Conservation (phyloP, 2,797 vertebrate genomes). For the Acanthis flammea region DNA sequence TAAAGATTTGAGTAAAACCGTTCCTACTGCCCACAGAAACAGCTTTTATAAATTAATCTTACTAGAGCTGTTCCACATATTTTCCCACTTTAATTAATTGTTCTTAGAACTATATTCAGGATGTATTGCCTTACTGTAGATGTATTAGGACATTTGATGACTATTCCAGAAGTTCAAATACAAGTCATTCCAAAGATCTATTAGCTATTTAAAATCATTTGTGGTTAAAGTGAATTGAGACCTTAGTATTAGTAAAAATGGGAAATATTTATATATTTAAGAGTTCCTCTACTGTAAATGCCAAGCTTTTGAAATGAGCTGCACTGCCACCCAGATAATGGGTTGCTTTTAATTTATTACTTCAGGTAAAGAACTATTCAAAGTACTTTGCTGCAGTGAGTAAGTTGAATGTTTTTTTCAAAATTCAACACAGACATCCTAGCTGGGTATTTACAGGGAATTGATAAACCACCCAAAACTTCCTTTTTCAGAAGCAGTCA, state of each 20-base stretch:
- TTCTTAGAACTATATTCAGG: neutral
- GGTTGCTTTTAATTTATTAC: constrained; percentile 10
- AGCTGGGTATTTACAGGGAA: neutral
- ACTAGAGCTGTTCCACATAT: neutral
- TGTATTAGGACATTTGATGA: neutral
- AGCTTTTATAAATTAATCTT: neutral
- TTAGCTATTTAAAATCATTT: neutral
- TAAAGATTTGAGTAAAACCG: neutral
- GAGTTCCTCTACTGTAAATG: neutral
- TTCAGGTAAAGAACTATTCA: neutral
- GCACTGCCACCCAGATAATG: neutral
- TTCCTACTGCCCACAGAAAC: neutral
- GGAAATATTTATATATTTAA: neutral
- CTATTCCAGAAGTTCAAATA: neutral
- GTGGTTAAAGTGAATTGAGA: neutral
- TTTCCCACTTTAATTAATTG: neutral
- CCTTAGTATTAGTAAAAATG: neutral
- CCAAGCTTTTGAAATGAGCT: neutral
- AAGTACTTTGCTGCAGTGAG: neutral
- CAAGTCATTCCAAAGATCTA: constrained; percentile 4
- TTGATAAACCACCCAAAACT: neutral
- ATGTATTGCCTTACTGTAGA: neutral
- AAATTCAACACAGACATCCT: neutral
- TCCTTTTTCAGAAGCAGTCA: neutral
- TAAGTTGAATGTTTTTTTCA: neutral